These are phyloP conservation scores for Ginglymostoma cirratum DNA, from an alignment of 2,113 vertebrate species.

Conservation along the genomic window DNA sequence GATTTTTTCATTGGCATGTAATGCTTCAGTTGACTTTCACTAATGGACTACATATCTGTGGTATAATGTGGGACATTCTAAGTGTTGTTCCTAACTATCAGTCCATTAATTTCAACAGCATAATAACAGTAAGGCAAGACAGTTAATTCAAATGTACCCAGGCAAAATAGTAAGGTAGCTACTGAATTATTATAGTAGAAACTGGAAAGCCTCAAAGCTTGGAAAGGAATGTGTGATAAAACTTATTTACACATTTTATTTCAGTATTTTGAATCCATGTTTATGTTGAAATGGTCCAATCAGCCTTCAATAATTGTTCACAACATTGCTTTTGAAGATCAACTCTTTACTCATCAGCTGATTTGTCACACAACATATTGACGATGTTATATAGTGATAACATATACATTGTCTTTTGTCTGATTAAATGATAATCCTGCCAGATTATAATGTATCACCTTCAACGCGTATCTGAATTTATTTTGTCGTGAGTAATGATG, in stretches of 20 bases:
- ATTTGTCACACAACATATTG: background rate
- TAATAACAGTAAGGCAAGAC: background rate
- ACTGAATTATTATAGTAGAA: background rate
- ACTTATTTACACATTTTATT: background rate
- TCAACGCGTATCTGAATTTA: background rate
- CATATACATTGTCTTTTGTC: background rate
- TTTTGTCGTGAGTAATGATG: background rate
- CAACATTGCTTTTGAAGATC: background rate
- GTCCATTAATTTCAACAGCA: background rate
- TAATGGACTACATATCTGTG: background rate
- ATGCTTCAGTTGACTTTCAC: background rate
- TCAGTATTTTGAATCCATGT: background rate
- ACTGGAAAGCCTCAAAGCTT: constrained; percentile 3
- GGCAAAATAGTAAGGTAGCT: background rate
- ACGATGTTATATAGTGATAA: background rate
- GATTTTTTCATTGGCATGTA: background rate
- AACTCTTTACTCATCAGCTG: background rate
- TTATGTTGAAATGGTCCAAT: background rate
- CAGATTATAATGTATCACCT: background rate
- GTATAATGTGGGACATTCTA: background rate
- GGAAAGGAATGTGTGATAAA: background rate
- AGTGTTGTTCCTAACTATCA: constrained; percentile 1
- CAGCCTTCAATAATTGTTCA: background rate
- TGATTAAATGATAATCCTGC: constrained; percentile 22
- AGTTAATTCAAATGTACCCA: background rate